A percentile compares a stretch with the other conserved stretches of the same genome.
phyloP scores from a whole-genome alignment of 2,113 vertebrate species.

The Callorhinus ursinus region DNA sequence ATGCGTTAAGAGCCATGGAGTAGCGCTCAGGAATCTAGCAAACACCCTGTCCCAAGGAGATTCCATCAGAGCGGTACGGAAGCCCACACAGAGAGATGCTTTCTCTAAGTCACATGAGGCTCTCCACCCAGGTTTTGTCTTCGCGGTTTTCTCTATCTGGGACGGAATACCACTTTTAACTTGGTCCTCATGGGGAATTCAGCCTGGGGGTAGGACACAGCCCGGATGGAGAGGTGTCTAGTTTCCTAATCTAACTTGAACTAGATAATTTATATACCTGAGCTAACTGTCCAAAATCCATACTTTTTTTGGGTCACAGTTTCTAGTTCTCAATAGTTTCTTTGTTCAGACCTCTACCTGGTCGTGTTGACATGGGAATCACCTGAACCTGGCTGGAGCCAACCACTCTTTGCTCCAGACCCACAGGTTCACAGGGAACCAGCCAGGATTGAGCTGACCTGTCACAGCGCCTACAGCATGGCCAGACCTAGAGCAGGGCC shows the following conservation, averaged over 20 bases:
- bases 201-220: background rate
- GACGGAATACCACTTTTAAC: background rate
- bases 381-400: background rate
- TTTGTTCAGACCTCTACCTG: constrained; percentile 32
- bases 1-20: background rate
- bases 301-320: background rate
- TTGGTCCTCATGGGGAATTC: background rate
- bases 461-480: background rate
- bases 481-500: background rate
- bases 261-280: background rate
- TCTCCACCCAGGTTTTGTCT: background rate
- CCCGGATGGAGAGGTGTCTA: background rate
- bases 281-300: background rate
- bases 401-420: background rate
- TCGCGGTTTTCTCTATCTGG: background rate
- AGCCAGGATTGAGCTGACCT: background rate
- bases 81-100: background rate
- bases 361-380: background rate
- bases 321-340: constrained; percentile 13
- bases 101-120: background rate
- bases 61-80: background rate
- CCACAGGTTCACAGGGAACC: background rate
- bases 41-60: background rate
- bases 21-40: background rate
- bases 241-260: background rate